Conservation (phyloP, 2,113 vertebrate genomes). For the Spea bombifrons region DNA sequence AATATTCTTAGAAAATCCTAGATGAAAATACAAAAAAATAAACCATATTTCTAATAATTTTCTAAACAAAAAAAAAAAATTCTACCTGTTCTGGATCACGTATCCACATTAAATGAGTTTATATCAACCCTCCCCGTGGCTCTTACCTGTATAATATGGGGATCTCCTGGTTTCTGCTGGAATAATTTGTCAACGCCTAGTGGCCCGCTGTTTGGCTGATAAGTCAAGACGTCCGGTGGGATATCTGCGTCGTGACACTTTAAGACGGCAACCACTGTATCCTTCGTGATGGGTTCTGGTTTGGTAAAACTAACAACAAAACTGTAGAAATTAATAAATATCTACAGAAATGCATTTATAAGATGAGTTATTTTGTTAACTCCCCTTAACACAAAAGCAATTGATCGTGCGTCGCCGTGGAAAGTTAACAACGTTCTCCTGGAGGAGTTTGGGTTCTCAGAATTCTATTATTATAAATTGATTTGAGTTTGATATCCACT, state of each 20-base stretch:
- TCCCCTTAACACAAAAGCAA: no score
- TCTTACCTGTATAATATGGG: constrained; percentile 50
- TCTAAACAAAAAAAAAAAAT: no score
- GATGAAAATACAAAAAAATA: no score
- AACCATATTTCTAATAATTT: no score
- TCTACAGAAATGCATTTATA: no score
- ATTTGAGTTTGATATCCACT: background rate
- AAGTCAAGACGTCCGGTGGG: constrained; percentile 41
- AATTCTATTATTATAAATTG: no score
- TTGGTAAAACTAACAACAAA: constrained; percentile 49
- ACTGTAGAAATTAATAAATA: constrained; percentile 37
- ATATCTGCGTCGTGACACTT: constrained; percentile 47
- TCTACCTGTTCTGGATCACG: no score
- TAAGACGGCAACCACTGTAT: constrained; percentile 51
- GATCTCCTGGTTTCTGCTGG: constrained; percentile 47
- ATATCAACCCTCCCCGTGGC: background rate
- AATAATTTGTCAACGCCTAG: constrained; percentile 47
- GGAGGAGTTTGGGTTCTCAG: no score
- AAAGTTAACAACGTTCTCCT: no score
- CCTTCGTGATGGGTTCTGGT: constrained; percentile 53
- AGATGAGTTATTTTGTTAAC: no score
- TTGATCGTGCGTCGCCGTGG: no score
- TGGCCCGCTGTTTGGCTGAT: constrained; percentile 31
- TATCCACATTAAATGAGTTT: no score
- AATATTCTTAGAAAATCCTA: background rate